A percentile compares a stretch with the other conserved stretches of the same genome.
Evolutionary conservation across 1,140 invertebrate species (phyloP).

Genomic region (Macrosteles quadrilineatus): DNA sequence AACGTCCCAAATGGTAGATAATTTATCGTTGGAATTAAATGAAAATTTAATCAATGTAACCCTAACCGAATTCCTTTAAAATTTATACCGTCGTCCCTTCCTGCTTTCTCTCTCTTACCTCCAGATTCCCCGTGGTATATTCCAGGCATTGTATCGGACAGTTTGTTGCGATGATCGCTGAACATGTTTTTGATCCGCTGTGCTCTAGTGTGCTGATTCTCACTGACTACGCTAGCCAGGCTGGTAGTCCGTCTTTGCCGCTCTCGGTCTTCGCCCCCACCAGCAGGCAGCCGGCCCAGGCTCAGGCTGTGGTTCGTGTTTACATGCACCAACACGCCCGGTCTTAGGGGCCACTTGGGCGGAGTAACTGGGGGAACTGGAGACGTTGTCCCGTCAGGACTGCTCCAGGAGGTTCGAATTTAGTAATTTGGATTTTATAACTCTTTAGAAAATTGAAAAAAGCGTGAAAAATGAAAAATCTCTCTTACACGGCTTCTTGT

Average conservation of each 20-base stretch:
- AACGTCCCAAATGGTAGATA: no score
- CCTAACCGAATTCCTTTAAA: no score
- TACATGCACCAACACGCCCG: slow-evolving; percentile 84
- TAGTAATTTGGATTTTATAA: no score
- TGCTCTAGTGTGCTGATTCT: slow-evolving; percentile 43
- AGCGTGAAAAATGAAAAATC: no score
- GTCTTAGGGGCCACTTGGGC: slow-evolving; percentile 81
- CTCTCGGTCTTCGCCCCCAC: neutral
- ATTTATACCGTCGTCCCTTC: no score
- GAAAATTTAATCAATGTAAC: no score
- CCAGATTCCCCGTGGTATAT: slow-evolving; percentile 44
- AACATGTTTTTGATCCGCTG: slow-evolving; percentile 45
- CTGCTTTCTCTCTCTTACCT: no score
- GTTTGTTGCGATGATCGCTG: slow-evolving; percentile 33
- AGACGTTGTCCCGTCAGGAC: slow-evolving; percentile 43
- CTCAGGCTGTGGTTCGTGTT: slow-evolving; percentile 68
- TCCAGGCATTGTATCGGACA: slow-evolving; percentile 42
- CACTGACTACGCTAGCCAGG: slow-evolving; percentile 32
- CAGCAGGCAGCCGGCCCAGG: slow-evolving; percentile 38
- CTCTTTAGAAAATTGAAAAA: no score
- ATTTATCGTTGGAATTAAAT: no score
- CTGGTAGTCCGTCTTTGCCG: slow-evolving; percentile 29
- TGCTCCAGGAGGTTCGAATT: slow-evolving; percentile 21
- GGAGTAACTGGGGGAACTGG: slow-evolving; percentile 48
- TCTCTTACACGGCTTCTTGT: no score